Base-by-base conservation (phyloP, 92 coral and sea anemone species). In the Epizoanthus illoricatus region DNA sequence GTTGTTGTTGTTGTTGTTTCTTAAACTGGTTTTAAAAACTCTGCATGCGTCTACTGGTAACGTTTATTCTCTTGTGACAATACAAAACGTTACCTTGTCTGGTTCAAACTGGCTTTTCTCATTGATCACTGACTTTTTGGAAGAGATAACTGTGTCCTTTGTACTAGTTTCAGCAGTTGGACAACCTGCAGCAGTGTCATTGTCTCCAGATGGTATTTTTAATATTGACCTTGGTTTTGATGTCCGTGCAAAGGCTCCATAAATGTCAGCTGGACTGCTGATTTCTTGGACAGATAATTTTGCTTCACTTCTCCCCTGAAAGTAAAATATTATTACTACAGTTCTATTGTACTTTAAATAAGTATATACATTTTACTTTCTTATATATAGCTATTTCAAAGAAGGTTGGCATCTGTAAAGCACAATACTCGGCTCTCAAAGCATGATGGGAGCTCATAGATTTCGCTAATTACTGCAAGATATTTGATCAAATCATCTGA, bases 231-330 rank as follows among this genome's bases (percentile, higher is more conserved):
- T 87, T 2, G 92, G 91, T 61, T 85, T 80, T 24, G 59, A 42
- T 55, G 84, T 87, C 16, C 81, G 73, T 23, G 83, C 75, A 61
- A 91, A 86, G 49, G 72, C 85, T 57, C 65, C 81, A 73, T 88
- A 93, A 43, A 93, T 88, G 78, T 93, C 97, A n/a, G 91, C 92
- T 57, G 97, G 97, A 63, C 83, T 88, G 63, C 65, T 5, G 64
- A 89, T 78, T 61, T 78, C 82, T 20, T 64, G 56, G 12, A 52
- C 10, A 43, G 82, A 0, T 45, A n/a, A 63, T 21, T 62, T 43
- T 9, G 36, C 55, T 43, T 63, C 80, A 57, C 5, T 62, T 43
- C 47, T 41, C 40, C 23, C 15, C 81, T 76, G 24, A 75, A 39
- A 40, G 7, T 9, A 5, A 42, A 47, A 23, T 20, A 23, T n/a